Conservation (phyloP, 2,113 vertebrate genomes). For the Holacanthus passer region DNA sequence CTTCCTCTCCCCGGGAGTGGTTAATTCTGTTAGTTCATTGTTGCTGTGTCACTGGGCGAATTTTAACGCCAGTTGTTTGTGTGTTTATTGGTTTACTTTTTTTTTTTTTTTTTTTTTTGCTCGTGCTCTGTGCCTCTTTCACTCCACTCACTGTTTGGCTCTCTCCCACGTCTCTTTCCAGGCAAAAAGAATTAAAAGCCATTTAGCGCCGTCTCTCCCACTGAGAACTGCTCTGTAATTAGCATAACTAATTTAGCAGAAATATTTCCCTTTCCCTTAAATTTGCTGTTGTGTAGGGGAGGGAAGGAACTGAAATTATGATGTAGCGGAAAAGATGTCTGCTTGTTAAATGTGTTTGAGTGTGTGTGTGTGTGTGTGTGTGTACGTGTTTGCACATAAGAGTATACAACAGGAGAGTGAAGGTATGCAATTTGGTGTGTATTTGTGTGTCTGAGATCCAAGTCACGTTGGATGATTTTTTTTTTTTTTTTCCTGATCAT, state of each 20-base stretch:
- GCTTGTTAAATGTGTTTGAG: slow-evolving; percentile 65
- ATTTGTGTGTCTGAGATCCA: slow-evolving; percentile 47
- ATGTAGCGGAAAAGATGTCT: slow-evolving; percentile 79
- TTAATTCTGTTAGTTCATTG: slow-evolving; percentile 67
- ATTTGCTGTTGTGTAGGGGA: slow-evolving; percentile 68
- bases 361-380: slow-evolving; percentile 24
- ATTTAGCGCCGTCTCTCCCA: slow-evolving; percentile 81
- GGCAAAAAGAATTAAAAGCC: slow-evolving; percentile 86
- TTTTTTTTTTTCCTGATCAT: slow-evolving; percentile 12
- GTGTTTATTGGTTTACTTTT: slow-evolving; percentile 54
- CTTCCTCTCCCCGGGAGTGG: slow-evolving; percentile 30
- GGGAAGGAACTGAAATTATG: slow-evolving; percentile 73
- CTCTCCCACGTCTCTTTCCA: slow-evolving; percentile 80
- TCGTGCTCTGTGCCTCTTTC: slow-evolving; percentile 36
- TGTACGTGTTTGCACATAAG: slow-evolving; percentile 8
- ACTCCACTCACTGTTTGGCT: slow-evolving; percentile 59
- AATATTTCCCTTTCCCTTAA: slow-evolving; percentile 83
- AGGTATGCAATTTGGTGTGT: slow-evolving; percentile 43
- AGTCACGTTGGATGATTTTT: slow-evolving; percentile 17
- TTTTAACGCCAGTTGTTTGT: slow-evolving; percentile 61
- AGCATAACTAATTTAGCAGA: slow-evolving; percentile 88
- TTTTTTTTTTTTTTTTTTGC: slow-evolving; percentile 39
- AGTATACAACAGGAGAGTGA: slow-evolving; percentile 33
- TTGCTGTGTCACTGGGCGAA: slow-evolving; percentile 59
- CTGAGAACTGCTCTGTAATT: slow-evolving; percentile 84